Percentiles rank a stretch among this genome's conserved stretches.
phyloP scores from a whole-genome alignment of 2,888 invertebrate species.

The Apotomis capreana region DNA sequence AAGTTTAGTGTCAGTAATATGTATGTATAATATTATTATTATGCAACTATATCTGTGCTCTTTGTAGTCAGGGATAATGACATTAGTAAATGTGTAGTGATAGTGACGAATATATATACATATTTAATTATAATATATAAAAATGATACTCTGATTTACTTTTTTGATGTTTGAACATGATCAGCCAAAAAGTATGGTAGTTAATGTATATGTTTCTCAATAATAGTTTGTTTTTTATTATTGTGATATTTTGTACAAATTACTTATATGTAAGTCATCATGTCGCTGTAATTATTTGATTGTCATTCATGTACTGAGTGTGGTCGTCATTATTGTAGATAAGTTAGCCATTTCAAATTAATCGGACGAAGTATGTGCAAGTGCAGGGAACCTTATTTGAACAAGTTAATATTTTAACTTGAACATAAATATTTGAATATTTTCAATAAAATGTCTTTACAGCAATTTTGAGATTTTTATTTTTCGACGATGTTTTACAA shows the following conservation, averaged over 20 bases:
- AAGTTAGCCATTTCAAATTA: conserved; percentile 54
- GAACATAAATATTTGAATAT: conserved; percentile 68
- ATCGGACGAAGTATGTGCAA: conserved; percentile 70
- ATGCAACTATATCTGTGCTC: conserved; percentile 13
- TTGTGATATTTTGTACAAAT: conserved; percentile 82
- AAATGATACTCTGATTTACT: conserved; percentile 35
- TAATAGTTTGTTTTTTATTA: conserved; percentile 61
- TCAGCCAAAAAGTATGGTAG: conserved; percentile 37
- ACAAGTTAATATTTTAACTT: conserved; percentile 69
- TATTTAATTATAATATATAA: conserved; percentile 16
- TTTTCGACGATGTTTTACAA: conserved; percentile 32
- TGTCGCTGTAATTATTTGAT: conserved; percentile 53
- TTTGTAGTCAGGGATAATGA: conserved; percentile 22
- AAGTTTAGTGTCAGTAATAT: conserved; percentile 37
- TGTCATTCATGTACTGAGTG: conserved; percentile 33
- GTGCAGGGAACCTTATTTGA: conserved; percentile 69
- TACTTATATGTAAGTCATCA: conserved; percentile 66
- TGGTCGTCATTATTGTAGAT: conserved; percentile 37
- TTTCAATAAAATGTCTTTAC: conserved; percentile 75
- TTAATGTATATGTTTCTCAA: conserved; percentile 54
- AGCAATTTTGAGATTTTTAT: conserved; percentile 42
- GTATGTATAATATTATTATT: conserved; percentile 27
- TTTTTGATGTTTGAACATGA: conserved; percentile 34
- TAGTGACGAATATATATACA: conserved; percentile 19
- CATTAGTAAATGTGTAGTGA: conserved; percentile 37